Conservation (phyloP, 1,140 invertebrate species). For the Pomacea maculata region DNA sequence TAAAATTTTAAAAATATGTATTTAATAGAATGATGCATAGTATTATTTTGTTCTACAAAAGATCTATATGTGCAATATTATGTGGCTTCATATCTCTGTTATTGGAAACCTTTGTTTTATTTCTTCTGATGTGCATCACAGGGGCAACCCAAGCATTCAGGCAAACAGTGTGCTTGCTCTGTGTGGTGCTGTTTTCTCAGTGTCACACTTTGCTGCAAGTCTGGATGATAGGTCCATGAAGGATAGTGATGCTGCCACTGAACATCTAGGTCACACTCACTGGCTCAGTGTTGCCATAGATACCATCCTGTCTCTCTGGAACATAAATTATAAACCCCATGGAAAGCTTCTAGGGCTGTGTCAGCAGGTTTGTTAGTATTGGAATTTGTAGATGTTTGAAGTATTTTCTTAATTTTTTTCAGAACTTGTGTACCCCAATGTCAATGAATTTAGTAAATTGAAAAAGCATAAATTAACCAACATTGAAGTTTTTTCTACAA, state of each 20-base stretch:
- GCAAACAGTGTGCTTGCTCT: constrained; percentile 46
- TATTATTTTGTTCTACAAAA: neutral
- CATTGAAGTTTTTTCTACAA: neutral
- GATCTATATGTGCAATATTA: neutral
- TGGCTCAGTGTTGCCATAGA: constrained; percentile 46
- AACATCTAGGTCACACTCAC: constrained; percentile 42
- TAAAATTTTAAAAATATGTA: neutral
- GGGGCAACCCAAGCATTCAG: constrained; percentile 45
- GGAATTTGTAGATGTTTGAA: neutral
- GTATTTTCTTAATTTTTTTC: too few species aligned
- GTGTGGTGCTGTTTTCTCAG: constrained; percentile 35
- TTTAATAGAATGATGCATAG: neutral
- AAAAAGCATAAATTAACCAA: neutral
- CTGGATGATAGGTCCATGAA: constrained; percentile 32
- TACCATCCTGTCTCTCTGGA: constrained; percentile 46
- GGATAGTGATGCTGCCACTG: constrained; percentile 29
- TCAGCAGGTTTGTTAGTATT: constrained; percentile 44
- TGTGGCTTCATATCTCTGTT: neutral
- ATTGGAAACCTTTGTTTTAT: neutral
- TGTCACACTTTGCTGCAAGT: constrained; percentile 31
- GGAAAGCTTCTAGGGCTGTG: constrained; percentile 42
- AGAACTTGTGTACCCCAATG: too few species aligned
- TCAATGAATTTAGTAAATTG: too few species aligned
- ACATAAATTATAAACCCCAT: constrained; percentile 38
- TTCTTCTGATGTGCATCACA: constrained; percentile 22